Evolutionary conservation across 1,140 invertebrate species (phyloP).

Genomic region (Leptinotarsa undecemlineata): DNA sequence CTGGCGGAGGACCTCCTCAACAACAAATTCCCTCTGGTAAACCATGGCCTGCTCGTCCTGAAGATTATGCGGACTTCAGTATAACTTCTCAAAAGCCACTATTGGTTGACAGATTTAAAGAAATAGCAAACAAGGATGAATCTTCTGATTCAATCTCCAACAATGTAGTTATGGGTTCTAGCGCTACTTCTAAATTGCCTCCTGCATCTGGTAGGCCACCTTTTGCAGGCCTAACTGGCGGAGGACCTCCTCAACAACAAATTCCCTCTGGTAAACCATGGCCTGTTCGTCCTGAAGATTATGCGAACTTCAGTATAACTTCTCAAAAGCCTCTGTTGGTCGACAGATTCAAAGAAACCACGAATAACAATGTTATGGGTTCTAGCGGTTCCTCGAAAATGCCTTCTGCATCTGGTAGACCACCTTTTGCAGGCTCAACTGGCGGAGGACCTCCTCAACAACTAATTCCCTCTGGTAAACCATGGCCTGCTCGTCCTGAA

Average conservation of each 20-base stretch:
- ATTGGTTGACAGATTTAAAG: neutral
- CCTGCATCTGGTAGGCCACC: too few species aligned
- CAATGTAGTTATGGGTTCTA: too few species aligned
- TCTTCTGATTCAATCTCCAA: neutral
- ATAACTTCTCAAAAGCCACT: neutral
- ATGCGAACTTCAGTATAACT: neutral
- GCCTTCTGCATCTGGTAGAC: neutral
- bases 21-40: slow-evolving; percentile 12
- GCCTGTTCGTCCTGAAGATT: neutral
- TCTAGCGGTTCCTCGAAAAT: too few species aligned
- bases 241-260: too few species aligned
- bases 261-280: too few species aligned
- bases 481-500: slow-evolving; percentile 30
- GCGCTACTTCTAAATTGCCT: too few species aligned
- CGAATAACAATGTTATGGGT: neutral
- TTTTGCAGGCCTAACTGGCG: too few species aligned
- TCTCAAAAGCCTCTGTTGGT: neutral
- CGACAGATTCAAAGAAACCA: neutral
- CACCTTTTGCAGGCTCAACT: slow-evolving; percentile 25
- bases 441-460: neutral
- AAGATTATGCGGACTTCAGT: neutral
- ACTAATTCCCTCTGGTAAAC: slow-evolving; percentile 3
- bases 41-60: slow-evolving; percentile 28
- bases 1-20: neutral
- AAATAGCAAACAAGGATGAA: neutral